phyloP scores from a whole-genome alignment of 1,140 invertebrate genomes.

The Magallana gigas region DNA sequence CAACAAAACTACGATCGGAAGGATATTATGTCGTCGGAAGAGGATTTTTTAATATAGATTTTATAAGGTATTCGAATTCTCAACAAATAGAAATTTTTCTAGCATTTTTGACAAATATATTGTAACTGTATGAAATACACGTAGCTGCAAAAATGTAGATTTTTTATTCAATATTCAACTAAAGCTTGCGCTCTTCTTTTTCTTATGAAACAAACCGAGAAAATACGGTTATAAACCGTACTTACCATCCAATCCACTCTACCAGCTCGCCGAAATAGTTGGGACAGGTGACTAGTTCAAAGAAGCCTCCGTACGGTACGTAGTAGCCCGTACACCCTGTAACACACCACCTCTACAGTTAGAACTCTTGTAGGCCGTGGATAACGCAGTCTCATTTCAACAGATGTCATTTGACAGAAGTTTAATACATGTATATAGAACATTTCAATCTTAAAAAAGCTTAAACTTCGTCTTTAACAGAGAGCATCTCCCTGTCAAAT shows the following conservation, averaged over 20 bases:
- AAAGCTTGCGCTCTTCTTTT: too few relatives aligned
- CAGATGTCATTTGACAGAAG: too few relatives aligned
- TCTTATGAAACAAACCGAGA: too few relatives aligned
- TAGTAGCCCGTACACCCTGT: slow-evolving; percentile 67
- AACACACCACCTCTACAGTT: neutral
- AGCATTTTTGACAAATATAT: neutral
- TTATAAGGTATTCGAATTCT: neutral
- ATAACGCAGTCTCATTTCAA: too few relatives aligned
- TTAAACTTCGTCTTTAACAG: too few relatives aligned
- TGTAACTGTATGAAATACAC: neutral
- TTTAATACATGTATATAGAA: too few relatives aligned
- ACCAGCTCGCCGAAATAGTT: slow-evolving; percentile 73
- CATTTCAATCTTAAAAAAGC: too few relatives aligned
- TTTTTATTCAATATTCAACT: too few relatives aligned
- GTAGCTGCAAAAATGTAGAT: neutral
- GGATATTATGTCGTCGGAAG: neutral
- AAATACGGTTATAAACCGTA: neutral
- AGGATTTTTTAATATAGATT: neutral
- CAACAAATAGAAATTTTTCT: neutral
- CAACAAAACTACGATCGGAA: neutral
- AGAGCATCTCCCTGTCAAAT: too few relatives aligned
- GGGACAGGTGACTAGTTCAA: slow-evolving; percentile 68
- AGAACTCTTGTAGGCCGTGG: too few relatives aligned
- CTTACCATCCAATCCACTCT: slow-evolving; percentile 70
- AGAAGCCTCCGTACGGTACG: slow-evolving; percentile 69